Evolutionary conservation across 2,113 vertebrate genomes (phyloP).

Genomic region (Leptocoma aspasia): DNA sequence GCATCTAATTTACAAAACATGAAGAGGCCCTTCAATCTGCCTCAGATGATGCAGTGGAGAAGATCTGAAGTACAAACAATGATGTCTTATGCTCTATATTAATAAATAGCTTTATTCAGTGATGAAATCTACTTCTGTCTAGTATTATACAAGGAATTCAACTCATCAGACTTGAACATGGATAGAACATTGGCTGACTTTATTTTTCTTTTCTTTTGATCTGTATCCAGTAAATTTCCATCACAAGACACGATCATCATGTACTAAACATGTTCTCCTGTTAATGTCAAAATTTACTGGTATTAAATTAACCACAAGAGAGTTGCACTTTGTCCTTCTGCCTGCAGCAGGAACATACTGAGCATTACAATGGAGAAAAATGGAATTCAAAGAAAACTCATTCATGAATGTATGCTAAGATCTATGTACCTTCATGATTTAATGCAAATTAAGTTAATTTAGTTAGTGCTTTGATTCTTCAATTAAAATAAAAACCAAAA

Average conservation of each 20-base stretch:
- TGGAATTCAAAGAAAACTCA: background rate
- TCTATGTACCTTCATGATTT: background rate
- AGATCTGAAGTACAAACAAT: background rate
- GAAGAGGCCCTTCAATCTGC: background rate
- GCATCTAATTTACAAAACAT: background rate
- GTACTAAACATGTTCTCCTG: background rate
- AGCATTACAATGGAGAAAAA: background rate
- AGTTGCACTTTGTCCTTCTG: background rate
- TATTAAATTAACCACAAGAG: conserved; percentile 5
- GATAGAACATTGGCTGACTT: background rate
- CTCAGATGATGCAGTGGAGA: background rate
- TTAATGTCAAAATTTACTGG: background rate
- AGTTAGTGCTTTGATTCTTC: background rate
- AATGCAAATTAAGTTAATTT: background rate
- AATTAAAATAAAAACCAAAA: background rate
- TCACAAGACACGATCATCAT: background rate
- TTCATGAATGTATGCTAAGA: background rate
- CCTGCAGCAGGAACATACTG: background rate
- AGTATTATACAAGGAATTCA: background rate
- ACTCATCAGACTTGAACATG: background rate
- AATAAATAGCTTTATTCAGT: background rate
- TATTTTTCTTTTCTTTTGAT: background rate
- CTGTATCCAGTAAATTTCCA: background rate
- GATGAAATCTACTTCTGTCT: background rate
- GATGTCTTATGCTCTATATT: background rate